These are phyloP conservation scores for Tadarida brasiliensis DNA, from an alignment of 2,797 vertebrate species.

Conservation along the genomic window DNA sequence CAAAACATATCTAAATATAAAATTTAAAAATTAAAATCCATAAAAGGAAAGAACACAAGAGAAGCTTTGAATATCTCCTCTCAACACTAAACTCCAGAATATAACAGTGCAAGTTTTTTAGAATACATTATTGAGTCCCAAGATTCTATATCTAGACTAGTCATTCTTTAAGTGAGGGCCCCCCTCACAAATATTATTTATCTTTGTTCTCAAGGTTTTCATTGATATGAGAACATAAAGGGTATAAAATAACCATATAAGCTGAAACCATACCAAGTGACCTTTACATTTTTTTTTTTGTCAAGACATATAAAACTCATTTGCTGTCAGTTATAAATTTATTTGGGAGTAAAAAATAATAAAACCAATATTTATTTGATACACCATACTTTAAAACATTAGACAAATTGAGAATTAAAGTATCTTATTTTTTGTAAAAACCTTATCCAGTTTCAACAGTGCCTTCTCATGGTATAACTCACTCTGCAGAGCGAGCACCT, in stretches of 20 bases:
- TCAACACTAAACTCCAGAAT: constrained; percentile 6
- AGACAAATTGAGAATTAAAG: background rate
- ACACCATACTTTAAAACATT: background rate
- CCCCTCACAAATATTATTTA: background rate
- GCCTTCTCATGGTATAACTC: background rate
- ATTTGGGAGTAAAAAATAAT: constrained; percentile 5
- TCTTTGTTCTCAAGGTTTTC: background rate
- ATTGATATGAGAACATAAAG: background rate
- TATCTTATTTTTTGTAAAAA: constrained; percentile 25
- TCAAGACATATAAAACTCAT: background rate
- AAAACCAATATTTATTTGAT: constrained; percentile 9
- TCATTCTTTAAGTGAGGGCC: background rate
- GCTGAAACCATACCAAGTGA: background rate
- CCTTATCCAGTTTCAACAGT: background rate
- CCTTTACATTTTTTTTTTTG: background rate
- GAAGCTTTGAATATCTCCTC: background rate
- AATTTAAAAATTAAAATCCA: constrained; percentile 41
- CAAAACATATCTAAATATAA: constrained; percentile 55
- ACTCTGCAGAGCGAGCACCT: background rate
- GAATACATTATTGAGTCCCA: background rate
- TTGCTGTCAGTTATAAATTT: background rate
- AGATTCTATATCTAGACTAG: background rate
- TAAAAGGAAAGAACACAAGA: constrained; percentile 50
- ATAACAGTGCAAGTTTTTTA: background rate
- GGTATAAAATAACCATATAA: background rate